A percentile compares a stretch with the other conserved stretches of the same genome.
Evolutionary conservation across 2,113 vertebrate species (phyloP).

Genomic region (Dicaeum eximium): DNA sequence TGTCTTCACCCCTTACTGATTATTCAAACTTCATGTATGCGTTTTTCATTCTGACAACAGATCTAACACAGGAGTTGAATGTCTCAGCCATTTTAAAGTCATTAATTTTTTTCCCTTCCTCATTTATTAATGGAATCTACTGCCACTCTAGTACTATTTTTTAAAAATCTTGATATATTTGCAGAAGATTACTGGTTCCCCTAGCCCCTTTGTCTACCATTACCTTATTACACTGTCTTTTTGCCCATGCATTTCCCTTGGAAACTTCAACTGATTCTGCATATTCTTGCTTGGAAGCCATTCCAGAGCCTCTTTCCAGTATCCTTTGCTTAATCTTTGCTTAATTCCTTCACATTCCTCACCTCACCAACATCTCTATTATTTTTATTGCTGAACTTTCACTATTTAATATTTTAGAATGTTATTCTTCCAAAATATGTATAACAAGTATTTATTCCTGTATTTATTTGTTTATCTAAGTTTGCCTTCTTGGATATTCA

Average conservation of each 20-base stretch:
- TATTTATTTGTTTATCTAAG: not conserved
- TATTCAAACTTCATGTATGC: conserved; percentile 16
- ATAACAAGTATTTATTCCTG: not conserved
- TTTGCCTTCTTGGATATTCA: not conserved
- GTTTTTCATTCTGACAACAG: conserved; percentile 36
- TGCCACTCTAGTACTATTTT: not conserved
- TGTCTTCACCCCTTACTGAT: conserved; percentile 20
- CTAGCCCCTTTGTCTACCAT: not conserved
- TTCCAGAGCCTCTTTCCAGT: not conserved
- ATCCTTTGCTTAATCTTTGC: not conserved
- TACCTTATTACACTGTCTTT: not conserved
- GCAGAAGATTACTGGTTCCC: not conserved
- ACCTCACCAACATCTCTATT: not conserved
- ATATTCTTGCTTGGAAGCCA: not conserved
- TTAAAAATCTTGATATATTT: conserved; percentile 9
- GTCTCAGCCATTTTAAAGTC: conserved; percentile 31
- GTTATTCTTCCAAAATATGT: not conserved
- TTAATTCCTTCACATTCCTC: not conserved
- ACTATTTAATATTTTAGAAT: not conserved
- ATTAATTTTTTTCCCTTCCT: conserved; percentile 36
- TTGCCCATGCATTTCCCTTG: not conserved
- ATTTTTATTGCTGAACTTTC: not conserved
- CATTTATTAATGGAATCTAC: conserved; percentile 43
- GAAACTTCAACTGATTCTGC: not conserved
- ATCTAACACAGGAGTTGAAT: conserved; percentile 22